Base-by-base conservation (phyloP, 2,888 invertebrate species). In the Troides helena region DNA sequence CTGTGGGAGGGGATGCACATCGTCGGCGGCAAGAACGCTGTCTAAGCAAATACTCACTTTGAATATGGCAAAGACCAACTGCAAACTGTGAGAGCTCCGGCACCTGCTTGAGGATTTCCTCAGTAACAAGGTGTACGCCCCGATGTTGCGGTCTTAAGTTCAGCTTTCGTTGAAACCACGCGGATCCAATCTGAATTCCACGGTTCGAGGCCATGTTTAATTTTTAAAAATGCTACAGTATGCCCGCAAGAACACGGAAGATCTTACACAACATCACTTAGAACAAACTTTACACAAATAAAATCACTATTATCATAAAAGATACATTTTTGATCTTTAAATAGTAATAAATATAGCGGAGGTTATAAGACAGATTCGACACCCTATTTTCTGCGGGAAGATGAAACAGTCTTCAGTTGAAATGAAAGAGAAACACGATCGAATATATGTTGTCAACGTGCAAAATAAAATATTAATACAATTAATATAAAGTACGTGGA, bases 151-250 rank as follows among this genome's bases (percentile, higher is more conserved):
- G 98, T 91, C 98, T 95, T 91, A 99, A 95, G 93, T 98, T 97
- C 90, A 99, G 96, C 94, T 98, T 98, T 93, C 97, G 96, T 94
- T 99, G 99, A 95, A 98, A 98, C 99, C 99, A 99, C 93, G 98
- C 98, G 90, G 98, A 97, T 93, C 98, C 98, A 89, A 97, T 97
- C 95, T 98, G 98, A 93, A 98, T 96, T 92, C 97, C 97, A 94
- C 96, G 94, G 93, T 96, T 96, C 93, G 96, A 96, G 95, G 96
- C 96, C 96, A 96, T 96, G 94, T 94, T 95, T 92, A 92, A 92
- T 91, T 91, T 92, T 89, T 90, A 84, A 87, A 90, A 90, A 89
- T 86, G 89, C 91, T 92, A 92, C 88, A 90, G 87, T 89, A 86
- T 87, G 87, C 89, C 84, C 89, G 90, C 87, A 88, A 90, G 90